Base-by-base conservation (phyloP, 2,113 vertebrate genomes). In the Microtus montanus region DNA sequence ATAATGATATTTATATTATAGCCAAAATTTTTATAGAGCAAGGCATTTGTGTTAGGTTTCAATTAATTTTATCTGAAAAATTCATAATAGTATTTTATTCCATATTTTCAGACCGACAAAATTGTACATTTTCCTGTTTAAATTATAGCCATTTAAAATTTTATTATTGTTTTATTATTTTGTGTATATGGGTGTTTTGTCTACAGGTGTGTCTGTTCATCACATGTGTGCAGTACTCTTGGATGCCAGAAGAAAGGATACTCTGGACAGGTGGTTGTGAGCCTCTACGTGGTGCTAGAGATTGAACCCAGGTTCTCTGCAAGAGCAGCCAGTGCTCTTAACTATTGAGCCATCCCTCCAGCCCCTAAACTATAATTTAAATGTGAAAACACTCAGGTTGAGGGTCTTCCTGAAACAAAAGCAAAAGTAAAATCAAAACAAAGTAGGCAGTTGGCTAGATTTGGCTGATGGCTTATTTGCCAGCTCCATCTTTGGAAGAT, bases 11-110 rank as follows among this genome's bases (percentile, higher is more conserved):
- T 93, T 88, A 94, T 3, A 87, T 63, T 79, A 2, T 71, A 85
- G 26, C 11, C 95, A 74, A 33, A 82, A 75, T 91, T 95, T 80
- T 24, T 77, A 88, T 22, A 41, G 10, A 9, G 44, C 44, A 49
- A 28, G 75, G 13, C 80, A 85, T 93, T 92, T 88, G 52, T 83
- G 90, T 95, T 91, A 73, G 73, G 58, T 3, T 5, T 89, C 19
- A 82, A 22, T 30, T 74, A 35, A 66, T 66, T 87, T 95, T 94
- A 70, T 89, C 20, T 86, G 86, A 89, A 94, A 73, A 38, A 49
- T 19, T 20, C n/a, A 64, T n/a, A 82, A 82, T 47, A 68, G 14
- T 91, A 94, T 89, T 91, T 94, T 82, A 86, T 63, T 84, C 44
- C 1, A 2, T 95, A 12, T 88, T 91, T 87, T 41, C 5, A 79